Base-by-base conservation (phyloP, 2,113 vertebrate species). In the Ramphastos sulfuratus region DNA sequence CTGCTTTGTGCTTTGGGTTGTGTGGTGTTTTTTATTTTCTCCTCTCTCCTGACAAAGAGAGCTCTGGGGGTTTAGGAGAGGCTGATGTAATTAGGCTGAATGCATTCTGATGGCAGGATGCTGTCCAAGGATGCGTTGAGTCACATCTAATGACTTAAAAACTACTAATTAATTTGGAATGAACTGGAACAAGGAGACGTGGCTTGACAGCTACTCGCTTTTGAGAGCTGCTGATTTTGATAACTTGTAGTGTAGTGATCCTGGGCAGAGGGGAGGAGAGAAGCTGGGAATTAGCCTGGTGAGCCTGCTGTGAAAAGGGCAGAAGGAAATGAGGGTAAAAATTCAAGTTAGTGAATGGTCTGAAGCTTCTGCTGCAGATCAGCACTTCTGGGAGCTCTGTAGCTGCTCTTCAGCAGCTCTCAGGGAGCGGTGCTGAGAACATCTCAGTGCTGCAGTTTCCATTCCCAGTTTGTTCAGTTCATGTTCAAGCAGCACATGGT, bases 131-230 rank as follows among this genome's bases (percentile, higher is more conserved):
- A 87, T 84, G 89, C 14, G 8, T 92, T 87, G 93, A 96, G 96
- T 94, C 95, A 92, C 82, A 86, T 91, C 89, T 94, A 90, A 95
- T 95, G 89, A 83, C 85, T 96, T 91, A 55, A 90, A 82, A 89
- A 54, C 85, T 80, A 30, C 91, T 94, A 92, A 96, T 96, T 96
- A 95, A 92, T 95, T 81, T 28, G 1, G 39, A 91, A 87, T 94
- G 91, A 96, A 91, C 91, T 93, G 91, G 94, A 96, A 93, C 60
- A 10, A 81, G 91, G 85, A 89, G 72, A n/a, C 28, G 0, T 12
- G 33, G 83, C 79, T 54, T 85, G 91, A 86, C 50, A 27, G 78
- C 80, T 52, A 23, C 23, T 39, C 12, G 46, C 66, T 31, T 85
- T 75, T 60, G 67, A 70, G 54, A 92, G 88, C 73, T 92, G 46